Conservation (phyloP, 2,797 vertebrate genomes). For the Ctenopoma kingsleyae region DNA sequence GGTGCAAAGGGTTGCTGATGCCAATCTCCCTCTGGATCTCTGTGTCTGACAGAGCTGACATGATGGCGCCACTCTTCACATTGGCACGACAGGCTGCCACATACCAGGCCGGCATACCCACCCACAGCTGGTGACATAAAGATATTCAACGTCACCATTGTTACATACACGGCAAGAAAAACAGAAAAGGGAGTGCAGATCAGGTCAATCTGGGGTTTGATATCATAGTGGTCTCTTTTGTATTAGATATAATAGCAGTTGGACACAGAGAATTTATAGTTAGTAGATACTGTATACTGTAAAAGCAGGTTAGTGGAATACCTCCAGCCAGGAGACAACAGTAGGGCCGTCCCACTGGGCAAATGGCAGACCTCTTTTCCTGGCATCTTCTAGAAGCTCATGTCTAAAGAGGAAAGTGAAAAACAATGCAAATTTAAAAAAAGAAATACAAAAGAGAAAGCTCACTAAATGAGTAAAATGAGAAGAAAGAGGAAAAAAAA, state of each 20-base stretch:
- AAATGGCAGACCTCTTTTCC: slow-evolving; percentile 93
- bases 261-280: not conserved
- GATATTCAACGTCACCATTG: slow-evolving; percentile 48
- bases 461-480: not conserved
- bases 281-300: not conserved
- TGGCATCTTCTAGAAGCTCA: slow-evolving; percentile 94
- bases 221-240: not conserved
- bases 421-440: not conserved
- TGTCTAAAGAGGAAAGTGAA: slow-evolving; percentile 82
- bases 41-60: slow-evolving; percentile 96
- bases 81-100: slow-evolving; percentile 96
- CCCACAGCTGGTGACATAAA: slow-evolving; percentile 90
- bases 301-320: slow-evolving; percentile 67
- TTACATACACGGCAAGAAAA: slow-evolving; percentile 32
- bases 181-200: slow-evolving; percentile 16
- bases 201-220: slow-evolving; percentile 1
- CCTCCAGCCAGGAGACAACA: slow-evolving; percentile 97
- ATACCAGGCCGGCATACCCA: slow-evolving; percentile 98
- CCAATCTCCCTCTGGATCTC: slow-evolving; percentile 98
- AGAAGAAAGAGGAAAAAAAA: not conserved
- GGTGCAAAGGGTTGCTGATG: slow-evolving; percentile 95
- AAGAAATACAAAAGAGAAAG: not conserved
- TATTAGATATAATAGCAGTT: slow-evolving; percentile 1
- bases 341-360: slow-evolving; percentile 97
- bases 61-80: slow-evolving; percentile 97